Conservation (phyloP, 1,140 invertebrate genomes). For the Trichonephila inaurata region DNA sequence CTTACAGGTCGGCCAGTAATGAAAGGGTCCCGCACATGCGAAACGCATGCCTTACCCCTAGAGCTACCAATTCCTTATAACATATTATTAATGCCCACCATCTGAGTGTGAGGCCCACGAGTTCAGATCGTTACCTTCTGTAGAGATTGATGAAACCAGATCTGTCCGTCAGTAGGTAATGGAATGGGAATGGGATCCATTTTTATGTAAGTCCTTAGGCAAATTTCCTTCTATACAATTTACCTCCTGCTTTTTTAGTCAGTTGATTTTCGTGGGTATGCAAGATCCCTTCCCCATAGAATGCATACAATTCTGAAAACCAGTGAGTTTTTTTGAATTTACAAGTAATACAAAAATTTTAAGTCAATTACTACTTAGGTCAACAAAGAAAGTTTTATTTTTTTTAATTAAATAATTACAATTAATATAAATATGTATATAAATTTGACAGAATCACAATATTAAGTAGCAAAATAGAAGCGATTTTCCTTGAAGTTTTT, state of each 20-base stretch:
- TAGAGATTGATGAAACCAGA: slow-evolving; percentile 22
- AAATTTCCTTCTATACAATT: background rate
- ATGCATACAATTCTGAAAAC: too few relatives aligned
- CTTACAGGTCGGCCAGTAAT: background rate
- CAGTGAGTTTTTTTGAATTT: too few relatives aligned
- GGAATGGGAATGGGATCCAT: background rate
- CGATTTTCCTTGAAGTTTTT: too few relatives aligned
- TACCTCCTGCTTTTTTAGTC: background rate
- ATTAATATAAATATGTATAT: too few relatives aligned
- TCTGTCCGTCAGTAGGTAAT: slow-evolving; percentile 17
- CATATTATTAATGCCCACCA: slow-evolving; percentile 35
- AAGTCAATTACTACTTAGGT: too few relatives aligned
- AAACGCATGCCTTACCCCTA: slow-evolving; percentile 13
- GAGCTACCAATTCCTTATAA: slow-evolving; percentile 37
- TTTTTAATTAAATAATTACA: too few relatives aligned
- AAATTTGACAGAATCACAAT: too few relatives aligned
- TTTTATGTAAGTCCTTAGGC: background rate
- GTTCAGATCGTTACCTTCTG: slow-evolving; percentile 29
- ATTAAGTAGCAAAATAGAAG: too few relatives aligned
- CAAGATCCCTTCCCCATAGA: too few relatives aligned
- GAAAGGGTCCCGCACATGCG: background rate
- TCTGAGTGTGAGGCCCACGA: slow-evolving; percentile 44
- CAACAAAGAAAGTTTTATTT: too few relatives aligned
- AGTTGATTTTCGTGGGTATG: background rate
- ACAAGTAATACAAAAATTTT: too few relatives aligned